Conservation (phyloP, 2,797 vertebrate genomes). For the Ctenochaetus hawaiiensis region DNA sequence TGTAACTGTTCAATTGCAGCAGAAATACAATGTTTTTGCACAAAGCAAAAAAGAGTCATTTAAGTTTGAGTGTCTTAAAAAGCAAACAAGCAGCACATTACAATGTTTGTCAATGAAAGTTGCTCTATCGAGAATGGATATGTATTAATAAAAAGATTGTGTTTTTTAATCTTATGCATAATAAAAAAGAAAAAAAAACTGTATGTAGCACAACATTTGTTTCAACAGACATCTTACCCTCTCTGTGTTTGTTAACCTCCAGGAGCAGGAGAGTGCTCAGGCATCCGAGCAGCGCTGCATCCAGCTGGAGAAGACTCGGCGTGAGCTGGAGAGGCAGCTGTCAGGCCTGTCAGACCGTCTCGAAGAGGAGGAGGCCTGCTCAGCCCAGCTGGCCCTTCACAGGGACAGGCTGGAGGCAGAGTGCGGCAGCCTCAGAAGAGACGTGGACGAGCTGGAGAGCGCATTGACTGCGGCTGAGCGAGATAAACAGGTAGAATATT, state of each 20-base stretch:
- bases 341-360: slow-evolving; percentile 78
- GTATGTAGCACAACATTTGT: not conserved
- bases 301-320: slow-evolving; percentile 78
- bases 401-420: slow-evolving; percentile 81
- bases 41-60: not conserved
- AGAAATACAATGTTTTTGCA: not conserved
- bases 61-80: not conserved
- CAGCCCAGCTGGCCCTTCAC: slow-evolving; percentile 76
- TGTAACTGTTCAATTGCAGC: not conserved
- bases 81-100: not conserved
- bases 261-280: slow-evolving; percentile 83
- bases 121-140: not conserved
- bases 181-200: not conserved
- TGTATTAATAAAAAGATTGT: not conserved
- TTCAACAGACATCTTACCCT: not conserved
- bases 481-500: slow-evolving; percentile 79
- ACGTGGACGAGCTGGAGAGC: slow-evolving; percentile 83
- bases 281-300: slow-evolving; percentile 77
- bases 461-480: slow-evolving; percentile 72
- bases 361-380: slow-evolving; percentile 83
- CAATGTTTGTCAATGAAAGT: not conserved
- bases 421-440: slow-evolving; percentile 79
- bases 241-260: slow-evolving; percentile 11
- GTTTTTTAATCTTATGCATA: too few species aligned
- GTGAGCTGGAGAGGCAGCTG: slow-evolving; percentile 83